Conservation (phyloP, 2,888 invertebrate species). For the Yponomeuta evonymella region DNA sequence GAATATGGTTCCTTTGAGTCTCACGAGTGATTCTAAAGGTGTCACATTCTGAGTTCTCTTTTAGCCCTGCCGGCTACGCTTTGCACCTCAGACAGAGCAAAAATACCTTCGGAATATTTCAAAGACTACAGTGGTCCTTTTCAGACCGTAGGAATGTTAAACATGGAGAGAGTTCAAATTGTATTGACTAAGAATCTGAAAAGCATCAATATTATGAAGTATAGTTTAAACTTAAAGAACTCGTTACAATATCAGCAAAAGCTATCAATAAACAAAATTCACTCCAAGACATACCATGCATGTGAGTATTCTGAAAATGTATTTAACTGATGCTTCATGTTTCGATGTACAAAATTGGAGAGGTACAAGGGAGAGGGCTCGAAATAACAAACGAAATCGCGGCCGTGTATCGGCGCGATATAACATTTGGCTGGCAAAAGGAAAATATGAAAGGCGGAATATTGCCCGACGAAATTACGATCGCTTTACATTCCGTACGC, state of each 20-base stretch:
- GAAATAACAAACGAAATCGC: constrained; percentile 72
- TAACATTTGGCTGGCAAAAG: constrained; percentile 64
- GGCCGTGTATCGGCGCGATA: constrained; percentile 63
- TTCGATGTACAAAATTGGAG: constrained; percentile 63
- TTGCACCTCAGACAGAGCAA: constrained; percentile 38
- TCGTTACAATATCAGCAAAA: background rate
- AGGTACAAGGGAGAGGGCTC: constrained; percentile 46
- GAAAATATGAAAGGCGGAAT: constrained; percentile 72
- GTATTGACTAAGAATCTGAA: background rate
- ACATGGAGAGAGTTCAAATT: background rate
- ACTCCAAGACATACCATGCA: constrained; percentile 17
- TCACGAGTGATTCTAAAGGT: constrained; percentile 36
- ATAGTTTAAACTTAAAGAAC: background rate
- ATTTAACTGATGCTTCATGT: constrained; percentile 59
- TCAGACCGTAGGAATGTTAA: constrained; percentile 5
- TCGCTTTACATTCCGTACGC: constrained; percentile 69
- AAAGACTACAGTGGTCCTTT: constrained; percentile 28
- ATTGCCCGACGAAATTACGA: constrained; percentile 73
- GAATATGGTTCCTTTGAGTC: constrained; percentile 49
- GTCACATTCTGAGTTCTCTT: constrained; percentile 49
- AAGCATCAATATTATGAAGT: background rate
- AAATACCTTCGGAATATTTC: constrained; percentile 35
- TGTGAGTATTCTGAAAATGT: constrained; percentile 41
- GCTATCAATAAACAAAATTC: constrained; percentile 4
- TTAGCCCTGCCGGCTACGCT: constrained; percentile 29